These are phyloP conservation scores for Micromesistius poutassou DNA, from an alignment of 2,797 vertebrate genomes.

Conservation along the genomic window DNA sequence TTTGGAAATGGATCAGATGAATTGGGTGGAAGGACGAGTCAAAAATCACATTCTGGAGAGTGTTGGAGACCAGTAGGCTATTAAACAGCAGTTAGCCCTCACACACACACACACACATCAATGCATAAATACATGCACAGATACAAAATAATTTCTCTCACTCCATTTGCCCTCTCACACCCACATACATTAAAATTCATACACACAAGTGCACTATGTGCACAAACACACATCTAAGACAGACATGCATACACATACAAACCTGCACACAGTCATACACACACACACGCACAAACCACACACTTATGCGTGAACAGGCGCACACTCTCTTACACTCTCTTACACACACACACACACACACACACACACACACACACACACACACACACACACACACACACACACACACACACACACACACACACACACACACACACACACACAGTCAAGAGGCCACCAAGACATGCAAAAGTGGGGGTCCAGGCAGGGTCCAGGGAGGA, in stretches of 20 bases:
- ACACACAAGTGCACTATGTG: background rate
- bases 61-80: no score
- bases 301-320: background rate
- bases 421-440: background rate
- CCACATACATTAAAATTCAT: background rate
- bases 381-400: background rate
- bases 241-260: background rate
- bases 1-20: background rate
- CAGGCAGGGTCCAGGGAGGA: constrained; percentile 40
- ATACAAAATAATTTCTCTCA: background rate
- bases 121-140: background rate
- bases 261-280: constrained; percentile 3
- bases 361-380: background rate
- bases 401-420: constrained; percentile 2
- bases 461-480: constrained; percentile 33
- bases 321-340: no score
- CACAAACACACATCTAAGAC: background rate
- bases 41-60: background rate
- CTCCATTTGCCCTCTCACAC: background rate
- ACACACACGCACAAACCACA: background rate
- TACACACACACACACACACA: constrained; percentile 8
- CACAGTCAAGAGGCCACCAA: constrained; percentile 23
- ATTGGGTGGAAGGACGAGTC: background rate
- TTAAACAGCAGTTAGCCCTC: background rate
- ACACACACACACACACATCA: background rate